Percentiles rank a stretch among this genome's conserved stretches.
Conservation (phyloP, 1,140 invertebrate genomes). For the Nasonia longicornis region DNA sequence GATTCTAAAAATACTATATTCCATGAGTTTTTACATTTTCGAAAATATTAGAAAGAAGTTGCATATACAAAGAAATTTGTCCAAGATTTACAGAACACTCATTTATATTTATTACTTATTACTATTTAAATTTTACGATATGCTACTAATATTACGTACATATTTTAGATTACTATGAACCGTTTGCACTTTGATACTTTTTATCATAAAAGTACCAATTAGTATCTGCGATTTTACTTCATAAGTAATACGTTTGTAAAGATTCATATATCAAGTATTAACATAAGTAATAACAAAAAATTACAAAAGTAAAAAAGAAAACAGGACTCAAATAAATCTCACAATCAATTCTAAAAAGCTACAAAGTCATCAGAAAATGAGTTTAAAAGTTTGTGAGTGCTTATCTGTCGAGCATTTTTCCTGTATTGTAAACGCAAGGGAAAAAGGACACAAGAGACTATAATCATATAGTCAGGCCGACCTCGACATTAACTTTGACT, state of each 20-base stretch:
- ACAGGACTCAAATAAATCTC: conserved; percentile 4
- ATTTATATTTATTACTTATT: conserved; percentile 19
- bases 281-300: conserved; percentile 11
- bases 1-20: conserved; percentile 29
- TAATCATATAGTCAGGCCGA: conserved; percentile 17
- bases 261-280: neutral
- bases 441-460: neutral
- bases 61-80: neutral
- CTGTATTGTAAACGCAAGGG: conserved; percentile 30
- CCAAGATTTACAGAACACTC: conserved; percentile 27
- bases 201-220: conserved; percentile 23
- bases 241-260: neutral
- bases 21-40: conserved; percentile 22
- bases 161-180: conserved; percentile 16
- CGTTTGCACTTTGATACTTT: conserved; percentile 15
- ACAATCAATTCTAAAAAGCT: conserved; percentile 29
- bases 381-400: neutral
- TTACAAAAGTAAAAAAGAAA: conserved; percentile 16
- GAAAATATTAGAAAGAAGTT: conserved; percentile 28
- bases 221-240: neutral
- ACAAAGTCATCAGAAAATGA: conserved; percentile 39
- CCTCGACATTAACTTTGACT: conserved; percentile 3
- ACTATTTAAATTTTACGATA: conserved; percentile 18
- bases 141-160: conserved; percentile 17
- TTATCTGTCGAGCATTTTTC: neutral